Base-by-base conservation (phyloP, 2,113 vertebrate genomes). In the Myiozetetes cayanensis region DNA sequence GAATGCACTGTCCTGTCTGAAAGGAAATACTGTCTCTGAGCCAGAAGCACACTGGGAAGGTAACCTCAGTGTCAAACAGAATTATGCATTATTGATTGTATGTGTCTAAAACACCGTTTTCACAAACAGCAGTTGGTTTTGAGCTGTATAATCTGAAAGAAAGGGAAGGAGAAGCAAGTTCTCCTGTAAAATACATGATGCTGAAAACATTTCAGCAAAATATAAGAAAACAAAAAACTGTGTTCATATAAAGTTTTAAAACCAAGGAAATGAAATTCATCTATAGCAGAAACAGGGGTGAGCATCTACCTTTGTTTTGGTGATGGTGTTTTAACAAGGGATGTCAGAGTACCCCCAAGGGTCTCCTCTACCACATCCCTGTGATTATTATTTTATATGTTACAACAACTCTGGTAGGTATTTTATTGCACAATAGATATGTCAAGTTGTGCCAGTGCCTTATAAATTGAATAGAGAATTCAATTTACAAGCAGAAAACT, bases 401-500 rank as follows among this genome's bases (percentile, higher is more conserved):
- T 90, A 79, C 50, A 73, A 68, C 33, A 24, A 56, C 62, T 87
- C 61, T 62, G 14, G 66, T 87, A 81, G 85, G 86, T 87, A 94
- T 95, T 95, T 93, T 93, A 91, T 79, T 86, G 66, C 59, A 49
- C 76, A 87, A 44, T 90, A 87, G 90, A 89, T 85, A 84, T 91
- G 59, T 96, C 68, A 92, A n/a, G 84, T 95, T 94, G 80, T 89
- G 75, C 49, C 75, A 63, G 46, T 80, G 89, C 94, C 92, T 78
- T 93, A 93, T 89, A 94, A 89, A 88, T 70, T 62, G 33, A 71
- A 86, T 80, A 83, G 82, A 94, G 91, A 96, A 95, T 95, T 97
- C 87, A 97, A 96, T 97, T 98, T 97, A 87, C 96, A 96, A 94
- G 80, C 78, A 89, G 76, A 95, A 97, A 96, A 77, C 81, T 83